Percentiles rank a stretch among this genome's conserved stretches.
phyloP scores from a whole-genome alignment of 1,140 invertebrate genomes.

The Mycetomoellerius zeteki region DNA sequence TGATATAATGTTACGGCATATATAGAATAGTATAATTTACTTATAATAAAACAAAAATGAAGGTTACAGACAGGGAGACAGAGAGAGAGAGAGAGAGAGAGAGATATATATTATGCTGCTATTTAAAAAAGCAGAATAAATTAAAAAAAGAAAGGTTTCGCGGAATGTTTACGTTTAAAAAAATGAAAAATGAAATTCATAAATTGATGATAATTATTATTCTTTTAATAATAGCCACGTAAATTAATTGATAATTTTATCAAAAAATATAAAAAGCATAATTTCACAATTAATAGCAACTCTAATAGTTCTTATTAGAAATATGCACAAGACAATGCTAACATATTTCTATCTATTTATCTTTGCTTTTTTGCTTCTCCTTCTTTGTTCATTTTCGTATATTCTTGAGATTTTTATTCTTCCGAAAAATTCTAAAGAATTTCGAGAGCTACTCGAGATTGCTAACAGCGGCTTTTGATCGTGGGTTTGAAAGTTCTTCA shows the following conservation, averaged over 20 bases:
- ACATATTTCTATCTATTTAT: background rate
- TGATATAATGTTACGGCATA: background rate
- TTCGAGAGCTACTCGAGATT: slow-evolving; percentile 43
- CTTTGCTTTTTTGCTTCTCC: background rate
- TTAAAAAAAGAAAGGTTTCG: background rate
- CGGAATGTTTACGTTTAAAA: background rate
- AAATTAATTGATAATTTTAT: background rate
- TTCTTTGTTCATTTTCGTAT: background rate
- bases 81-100: background rate
- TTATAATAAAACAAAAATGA: background rate
- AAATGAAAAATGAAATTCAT: background rate
- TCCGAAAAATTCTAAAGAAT: background rate
- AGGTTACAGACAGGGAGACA: background rate
- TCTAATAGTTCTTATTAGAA: background rate
- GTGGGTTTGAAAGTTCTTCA: slow-evolving; percentile 7
- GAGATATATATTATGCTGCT: background rate
- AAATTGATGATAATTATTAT: background rate
- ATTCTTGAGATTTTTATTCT: background rate
- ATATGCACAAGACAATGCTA: background rate
- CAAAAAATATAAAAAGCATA: background rate
- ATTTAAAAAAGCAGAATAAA: background rate
- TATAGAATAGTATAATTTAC: background rate
- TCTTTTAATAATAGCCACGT: background rate
- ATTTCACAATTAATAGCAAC: background rate
- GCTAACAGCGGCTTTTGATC: background rate